Base-by-base conservation (phyloP, 2,888 invertebrate species). In the Epiblema foenella region DNA sequence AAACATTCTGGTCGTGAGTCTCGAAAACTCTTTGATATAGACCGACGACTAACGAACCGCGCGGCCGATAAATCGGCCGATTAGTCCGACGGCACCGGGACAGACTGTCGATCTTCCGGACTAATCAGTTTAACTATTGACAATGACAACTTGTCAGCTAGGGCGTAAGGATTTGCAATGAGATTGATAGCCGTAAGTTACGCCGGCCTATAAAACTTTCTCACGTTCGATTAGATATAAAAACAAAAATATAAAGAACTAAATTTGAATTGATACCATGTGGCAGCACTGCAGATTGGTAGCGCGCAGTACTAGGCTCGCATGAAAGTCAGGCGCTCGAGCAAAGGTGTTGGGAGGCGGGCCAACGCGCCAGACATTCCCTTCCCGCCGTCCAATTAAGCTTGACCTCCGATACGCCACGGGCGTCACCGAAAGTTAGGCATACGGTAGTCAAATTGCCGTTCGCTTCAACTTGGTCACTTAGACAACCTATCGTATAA, bases 241-340 rank as follows among this genome's bases (percentile, higher is more conserved):
- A 51, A 64, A 58, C 39, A 64, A 69, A 39, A 24, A 49, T 29
- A 24, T 24, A 24, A 42, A 39, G 4, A 39, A 24, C 20, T 24
- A 33, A 37, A 51, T 62, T 29, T 11, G 42, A 60, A 56, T 62
- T 49, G 49, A 69, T 68, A 62, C 56, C 4, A 46, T 57, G 65
- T 59, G 59, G 42, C 59, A 54, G 54, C 70, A 65, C 65, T 74
- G 76, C 69, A 72, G 75, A 76, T 76, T 77, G 83, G 85, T 81
- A 85, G 81, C 81, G 81, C 82, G 84, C 81, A 37, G 83, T 89
- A 93, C 92, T 83, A 91, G 93, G 92, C 84, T 85, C 82, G 82
- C 89, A 93, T 89, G 86, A 87, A 85, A 85, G 83, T 85, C 78
- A 92, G 91, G 91, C 91, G 91, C 89, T 89, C 81, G 86, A 88